These are phyloP conservation scores for Anguilla japonica DNA, from an alignment of 2,113 vertebrate species.

Conservation along the genomic window DNA sequence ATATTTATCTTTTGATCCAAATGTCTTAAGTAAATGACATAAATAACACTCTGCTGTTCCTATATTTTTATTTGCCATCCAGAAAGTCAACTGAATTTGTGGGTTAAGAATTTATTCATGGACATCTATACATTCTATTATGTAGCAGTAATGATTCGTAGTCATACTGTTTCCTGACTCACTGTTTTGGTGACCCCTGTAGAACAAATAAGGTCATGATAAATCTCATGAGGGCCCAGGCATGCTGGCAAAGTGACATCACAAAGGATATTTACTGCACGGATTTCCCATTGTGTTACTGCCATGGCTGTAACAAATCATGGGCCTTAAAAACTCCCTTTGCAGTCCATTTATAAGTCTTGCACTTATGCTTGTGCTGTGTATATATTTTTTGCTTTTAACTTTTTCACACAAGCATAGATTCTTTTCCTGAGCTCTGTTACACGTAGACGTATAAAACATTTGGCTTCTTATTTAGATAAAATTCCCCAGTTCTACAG, in stretches of 20 bases:
- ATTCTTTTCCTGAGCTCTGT: conserved; percentile 59
- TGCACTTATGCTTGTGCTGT: conserved; percentile 11
- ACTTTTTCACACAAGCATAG: conserved; percentile 21
- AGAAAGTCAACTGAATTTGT: too few relatives aligned
- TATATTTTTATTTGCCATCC: too few relatives aligned
- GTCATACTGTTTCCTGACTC: neutral
- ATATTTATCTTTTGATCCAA: too few relatives aligned
- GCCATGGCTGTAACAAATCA: conserved; percentile 62
- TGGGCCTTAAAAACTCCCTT: conserved; percentile 58
- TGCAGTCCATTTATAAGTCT: neutral
- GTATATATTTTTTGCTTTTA: conserved; percentile 13
- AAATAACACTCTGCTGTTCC: too few relatives aligned
- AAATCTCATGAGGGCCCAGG: conserved; percentile 68
- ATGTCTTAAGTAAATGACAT: too few relatives aligned
- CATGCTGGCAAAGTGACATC: neutral
- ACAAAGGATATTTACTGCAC: neutral
- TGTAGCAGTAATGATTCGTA: too few relatives aligned
- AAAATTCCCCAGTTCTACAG: conserved; percentile 57
- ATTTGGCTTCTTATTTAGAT: conserved; percentile 73
- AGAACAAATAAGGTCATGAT: conserved; percentile 69
- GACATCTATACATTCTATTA: too few relatives aligned
- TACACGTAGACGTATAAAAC: conserved; percentile 72
- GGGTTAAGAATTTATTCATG: too few relatives aligned
- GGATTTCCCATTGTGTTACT: conserved; percentile 35
- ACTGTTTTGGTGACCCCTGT: neutral